These are phyloP conservation scores for Pluvialis apricaria DNA, from an alignment of 2,113 vertebrate species.

Conservation along the genomic window DNA sequence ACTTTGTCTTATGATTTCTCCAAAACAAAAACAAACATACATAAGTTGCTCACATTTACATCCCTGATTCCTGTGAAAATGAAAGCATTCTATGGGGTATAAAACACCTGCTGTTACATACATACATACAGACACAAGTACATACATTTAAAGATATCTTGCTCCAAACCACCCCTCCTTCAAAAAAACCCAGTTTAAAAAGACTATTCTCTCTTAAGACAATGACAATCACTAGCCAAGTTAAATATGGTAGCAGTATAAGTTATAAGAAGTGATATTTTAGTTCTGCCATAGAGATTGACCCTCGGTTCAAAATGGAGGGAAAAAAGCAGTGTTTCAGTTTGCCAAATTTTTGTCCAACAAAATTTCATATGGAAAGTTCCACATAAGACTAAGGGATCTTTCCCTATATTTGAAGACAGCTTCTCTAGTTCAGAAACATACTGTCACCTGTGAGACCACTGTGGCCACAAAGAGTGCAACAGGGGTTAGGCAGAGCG, in stretches of 20 bases:
- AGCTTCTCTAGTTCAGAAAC: neutral
- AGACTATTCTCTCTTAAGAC: neutral
- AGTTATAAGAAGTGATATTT: neutral
- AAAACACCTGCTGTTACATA: neutral
- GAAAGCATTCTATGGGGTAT: neutral
- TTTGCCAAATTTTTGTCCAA: neutral
- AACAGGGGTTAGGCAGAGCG: rapidly evolving
- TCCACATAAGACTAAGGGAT: neutral
- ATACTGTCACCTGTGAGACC: neutral
- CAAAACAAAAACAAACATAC: neutral
- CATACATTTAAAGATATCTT: neutral
- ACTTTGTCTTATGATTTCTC: neutral
- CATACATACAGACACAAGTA: neutral
- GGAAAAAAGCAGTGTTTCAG: neutral
- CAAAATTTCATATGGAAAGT: neutral
- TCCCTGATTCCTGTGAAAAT: neutral
- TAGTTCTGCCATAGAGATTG: neutral
- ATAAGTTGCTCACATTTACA: neutral
- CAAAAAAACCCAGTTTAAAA: neutral
- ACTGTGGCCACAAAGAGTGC: neutral
- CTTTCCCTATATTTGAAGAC: neutral
- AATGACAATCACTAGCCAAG: neutral
- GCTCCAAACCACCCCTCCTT: neutral
- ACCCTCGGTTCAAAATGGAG: neutral
- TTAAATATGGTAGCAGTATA: neutral